Percentiles rank a stretch among this genome's conserved stretches.
Conservation (phyloP, 2,113 vertebrate species). For the Alosa alosa region DNA sequence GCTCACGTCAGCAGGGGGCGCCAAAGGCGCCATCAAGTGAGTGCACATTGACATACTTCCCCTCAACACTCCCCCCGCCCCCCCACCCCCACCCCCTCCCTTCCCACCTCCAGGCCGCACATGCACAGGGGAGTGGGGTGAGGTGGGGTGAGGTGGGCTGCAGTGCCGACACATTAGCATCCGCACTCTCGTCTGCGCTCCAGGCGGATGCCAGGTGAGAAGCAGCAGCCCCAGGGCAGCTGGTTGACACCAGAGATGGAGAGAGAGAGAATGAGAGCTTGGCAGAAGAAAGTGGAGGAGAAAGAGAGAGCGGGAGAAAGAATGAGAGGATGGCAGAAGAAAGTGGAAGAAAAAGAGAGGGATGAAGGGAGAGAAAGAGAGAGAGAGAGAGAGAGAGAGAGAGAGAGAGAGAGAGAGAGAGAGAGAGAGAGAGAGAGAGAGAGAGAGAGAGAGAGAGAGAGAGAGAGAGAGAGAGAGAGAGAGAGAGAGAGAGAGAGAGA, state of each 20-base stretch:
- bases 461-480: neutral
- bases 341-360: neutral
- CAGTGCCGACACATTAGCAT: too few species aligned
- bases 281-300: neutral
- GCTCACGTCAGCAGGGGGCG: conserved; percentile 95
- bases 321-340: neutral
- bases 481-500: neutral
- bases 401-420: neutral
- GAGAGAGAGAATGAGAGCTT: neutral
- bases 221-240: neutral
- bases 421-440: neutral
- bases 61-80: neutral
- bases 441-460: neutral
- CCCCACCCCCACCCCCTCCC: neutral
- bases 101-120: too few species aligned
- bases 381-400: neutral
- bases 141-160: neutral
- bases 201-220: neutral
- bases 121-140: neutral
- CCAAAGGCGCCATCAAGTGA: conserved; percentile 98
- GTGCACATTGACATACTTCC: conserved; percentile 42
- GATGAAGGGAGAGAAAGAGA: neutral
- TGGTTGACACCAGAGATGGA: neutral
- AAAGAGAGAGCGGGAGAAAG: neutral
- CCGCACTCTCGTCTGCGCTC: neutral